Base-by-base conservation (phyloP, 2,113 vertebrate genomes). In the Acanthochromis polyacanthus region DNA sequence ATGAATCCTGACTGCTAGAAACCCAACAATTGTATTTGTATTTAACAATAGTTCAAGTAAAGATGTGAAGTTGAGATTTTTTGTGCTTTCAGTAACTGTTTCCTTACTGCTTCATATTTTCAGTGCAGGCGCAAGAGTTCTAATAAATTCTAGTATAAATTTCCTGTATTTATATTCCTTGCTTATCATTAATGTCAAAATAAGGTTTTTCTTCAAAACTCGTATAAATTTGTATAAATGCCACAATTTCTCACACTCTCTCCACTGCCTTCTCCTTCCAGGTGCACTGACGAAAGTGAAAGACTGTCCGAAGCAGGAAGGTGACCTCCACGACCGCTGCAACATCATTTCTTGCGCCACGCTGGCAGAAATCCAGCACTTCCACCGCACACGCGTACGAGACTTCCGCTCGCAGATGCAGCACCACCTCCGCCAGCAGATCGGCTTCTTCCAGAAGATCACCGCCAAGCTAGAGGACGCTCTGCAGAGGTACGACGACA, bases 301-400 rank as follows among this genome's bases (percentile, higher is more conserved):
- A 91, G 98, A 99, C 90, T 97, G 96, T 86, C 96, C 95, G 62
- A 95, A 96, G 1, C 95, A 97, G 0, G 95, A 97, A 30, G 96
- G 96, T 52, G 97, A 97, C 43, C 96, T 99, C 83, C 95, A 96
- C 23, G 95, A 98, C 81, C 97, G 97, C 79, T 99, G 98, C 94
- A 99, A 99, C 95, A 98, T 98, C 83, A 99, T 99, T 81, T 99
- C 98, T 78, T 99, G 97, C 48, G 97, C 97, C 17, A 99, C 97
- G 10, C 91, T 99, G 30, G 97, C 98, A 1, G 98, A 99, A 95
- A 98, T 99, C 80, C 97, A 99, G 85, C 97, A 99, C 90, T 99
- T 99, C 92, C 97, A 99, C 93, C 96, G 96, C 89, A 96, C 97
- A 5, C 95, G 97, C 6, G 97, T 99, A 75, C 95, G 96, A 60